Base-by-base conservation (phyloP, 2,888 invertebrate genomes). In the Macropis europaea region DNA sequence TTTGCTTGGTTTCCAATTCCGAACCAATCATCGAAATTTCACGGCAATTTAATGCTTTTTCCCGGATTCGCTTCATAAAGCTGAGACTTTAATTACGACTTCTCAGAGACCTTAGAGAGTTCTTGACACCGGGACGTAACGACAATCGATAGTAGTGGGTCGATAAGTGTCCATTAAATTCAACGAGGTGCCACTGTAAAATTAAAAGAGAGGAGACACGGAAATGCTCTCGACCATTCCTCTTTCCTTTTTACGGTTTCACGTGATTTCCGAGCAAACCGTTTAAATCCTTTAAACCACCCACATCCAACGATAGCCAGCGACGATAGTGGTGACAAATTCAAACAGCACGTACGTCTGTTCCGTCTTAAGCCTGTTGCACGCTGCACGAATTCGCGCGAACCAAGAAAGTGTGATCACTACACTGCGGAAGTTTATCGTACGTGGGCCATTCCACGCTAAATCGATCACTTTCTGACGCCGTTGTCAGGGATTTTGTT, bases 121-220 rank as follows among this genome's bases (percentile, higher is more conserved):
- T 15, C 54, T 30, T 42, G 40, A 6, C 30, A 54, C 42, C 13
- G 54, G 30, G 30, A 54, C 40, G 28, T 42, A 42, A 54, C 42
- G 42, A 42, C 42, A 54, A 34, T 54, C 30, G 26, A 3, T 13
- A 11, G 22, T 54, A 22, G 30, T 19, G 5, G 19, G 6, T 7
- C n/a, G 13, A 15, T 24, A 45, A 45, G 57, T 43, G 22, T 15
- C 19, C 17, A n/a, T 3, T 2, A n/a, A 11, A 24, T 32, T 32
- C 30, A 32, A 30, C 17, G 22, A 9, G 3, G 24, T 32, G 40
- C 6, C 40, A 15, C 11, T 15, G 24, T 28, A 30, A 22, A 42
- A 45, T 52, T 50, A 40, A 42, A 42, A 28, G 50, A 42, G 9
- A 60, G 28, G 28, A 28, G 45, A 54, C 53, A 56, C 22, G 34